phyloP scores from a whole-genome alignment of 2,888 invertebrate species.

The Thereva nobilitata region DNA sequence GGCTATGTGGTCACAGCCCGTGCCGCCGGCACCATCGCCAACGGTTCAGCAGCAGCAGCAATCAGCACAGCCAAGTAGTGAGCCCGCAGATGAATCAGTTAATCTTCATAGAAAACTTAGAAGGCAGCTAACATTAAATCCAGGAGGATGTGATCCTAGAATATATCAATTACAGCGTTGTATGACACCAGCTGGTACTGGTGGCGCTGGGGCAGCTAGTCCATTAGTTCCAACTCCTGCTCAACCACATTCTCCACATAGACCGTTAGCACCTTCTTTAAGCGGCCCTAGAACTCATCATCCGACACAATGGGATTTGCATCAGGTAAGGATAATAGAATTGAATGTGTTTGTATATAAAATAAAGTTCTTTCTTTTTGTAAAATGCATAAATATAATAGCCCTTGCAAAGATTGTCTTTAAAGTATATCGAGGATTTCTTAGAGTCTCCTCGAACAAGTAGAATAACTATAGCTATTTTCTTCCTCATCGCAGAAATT shows the following conservation, averaged over 20 bases:
- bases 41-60: conserved; percentile 44
- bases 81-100: conserved; percentile 52
- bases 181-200: conserved; percentile 39
- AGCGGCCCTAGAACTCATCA: conserved; percentile 44
- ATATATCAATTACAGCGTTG: conserved; percentile 58
- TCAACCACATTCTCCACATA: conserved; percentile 47
- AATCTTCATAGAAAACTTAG: conserved; percentile 80
- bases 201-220: conserved; percentile 46
- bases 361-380: too few species aligned
- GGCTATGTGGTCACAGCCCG: conserved; percentile 40
- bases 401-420: too few species aligned
- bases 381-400: too few species aligned
- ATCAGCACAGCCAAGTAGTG: conserved; percentile 45
- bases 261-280: conserved; percentile 46
- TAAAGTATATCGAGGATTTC: too few species aligned
- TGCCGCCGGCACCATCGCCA: conserved; percentile 44
- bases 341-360: too few species aligned
- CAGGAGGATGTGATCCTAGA: conserved; percentile 72
- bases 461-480: too few species aligned
- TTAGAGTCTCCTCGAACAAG: too few species aligned
- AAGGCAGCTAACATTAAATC: conserved; percentile 81
- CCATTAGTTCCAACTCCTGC: conserved; percentile 40
- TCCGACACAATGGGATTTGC: conserved; percentile 46
- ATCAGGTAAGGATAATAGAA: conserved; percentile 42
- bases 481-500: too few species aligned